Conservation (phyloP, 2,797 vertebrate species). For the Poecilia velifera region DNA sequence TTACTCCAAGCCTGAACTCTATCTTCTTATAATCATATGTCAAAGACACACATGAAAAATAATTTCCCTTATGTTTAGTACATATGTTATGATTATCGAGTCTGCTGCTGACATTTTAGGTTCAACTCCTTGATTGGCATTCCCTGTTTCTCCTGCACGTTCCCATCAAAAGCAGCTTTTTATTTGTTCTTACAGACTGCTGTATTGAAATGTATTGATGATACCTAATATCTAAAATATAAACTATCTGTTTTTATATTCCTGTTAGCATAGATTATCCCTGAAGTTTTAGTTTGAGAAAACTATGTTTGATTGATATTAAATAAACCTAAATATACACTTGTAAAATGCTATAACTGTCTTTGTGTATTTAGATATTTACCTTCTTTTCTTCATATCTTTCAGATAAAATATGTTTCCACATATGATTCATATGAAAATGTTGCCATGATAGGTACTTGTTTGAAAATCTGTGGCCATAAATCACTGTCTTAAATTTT, state of each 20-base stretch:
- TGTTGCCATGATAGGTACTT: neutral
- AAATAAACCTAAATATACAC: neutral
- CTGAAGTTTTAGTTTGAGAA: neutral
- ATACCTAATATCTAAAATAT: neutral
- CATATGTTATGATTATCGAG: neutral
- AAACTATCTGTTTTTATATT: neutral
- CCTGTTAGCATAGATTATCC: neutral
- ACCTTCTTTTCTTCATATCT: neutral
- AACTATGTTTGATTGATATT: neutral
- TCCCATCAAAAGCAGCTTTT: neutral
- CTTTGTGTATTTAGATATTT: neutral
- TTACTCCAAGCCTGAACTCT: neutral
- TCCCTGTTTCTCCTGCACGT: neutral
- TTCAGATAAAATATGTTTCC: neutral
- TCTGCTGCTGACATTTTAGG: neutral
- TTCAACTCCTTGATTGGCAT: neutral
- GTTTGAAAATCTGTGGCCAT: neutral
- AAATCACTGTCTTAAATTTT: neutral
- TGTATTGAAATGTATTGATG: neutral
- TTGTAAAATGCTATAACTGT: neutral
- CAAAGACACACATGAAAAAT: neutral
- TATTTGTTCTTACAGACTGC: neutral
- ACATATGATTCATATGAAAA: neutral
- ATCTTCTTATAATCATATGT: neutral
- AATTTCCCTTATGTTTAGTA: neutral